These are phyloP conservation scores for Aphaenogaster ashmeadi DNA, from an alignment of 1,140 invertebrate species.

Conservation along the genomic window DNA sequence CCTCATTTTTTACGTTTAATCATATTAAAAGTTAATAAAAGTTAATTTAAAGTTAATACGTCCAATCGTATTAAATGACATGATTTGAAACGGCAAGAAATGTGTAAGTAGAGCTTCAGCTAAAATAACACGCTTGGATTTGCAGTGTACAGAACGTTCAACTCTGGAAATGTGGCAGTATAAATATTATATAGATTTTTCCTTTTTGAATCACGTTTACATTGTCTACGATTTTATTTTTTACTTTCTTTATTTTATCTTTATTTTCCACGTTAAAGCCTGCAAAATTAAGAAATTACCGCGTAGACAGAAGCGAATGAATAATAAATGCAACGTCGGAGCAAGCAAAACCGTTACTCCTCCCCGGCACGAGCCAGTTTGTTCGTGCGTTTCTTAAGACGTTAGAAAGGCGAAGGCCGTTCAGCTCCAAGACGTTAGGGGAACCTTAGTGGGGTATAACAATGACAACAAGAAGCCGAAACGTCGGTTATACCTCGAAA, in stretches of 20 bases:
- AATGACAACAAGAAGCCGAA: slow-evolving; percentile 86
- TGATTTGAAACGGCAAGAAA: too few species aligned
- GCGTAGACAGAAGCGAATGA: not conserved
- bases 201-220: not conserved
- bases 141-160: not conserved
- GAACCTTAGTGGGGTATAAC: slow-evolving; percentile 72
- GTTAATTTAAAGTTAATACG: too few species aligned
- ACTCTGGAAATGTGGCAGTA: not conserved
- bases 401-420: slow-evolving; percentile 78
- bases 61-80: too few species aligned
- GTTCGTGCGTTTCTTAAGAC: slow-evolving; percentile 82
- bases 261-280: not conserved
- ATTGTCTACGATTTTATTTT: not conserved
- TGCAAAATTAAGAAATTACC: not conserved
- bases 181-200: slow-evolving; percentile 14
- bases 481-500: slow-evolving; percentile 86
- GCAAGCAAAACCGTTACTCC: slow-evolving; percentile 79
- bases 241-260: not conserved
- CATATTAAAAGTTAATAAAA: too few species aligned
- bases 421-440: slow-evolving; percentile 82
- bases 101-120: too few species aligned
- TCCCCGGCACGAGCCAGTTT: slow-evolving; percentile 78
- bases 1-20: too few species aligned
- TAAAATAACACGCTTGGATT: too few species aligned
- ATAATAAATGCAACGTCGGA: not conserved